These are phyloP conservation scores for Sebastes variabilis DNA, from an alignment of 2,797 vertebrate genomes.

Conservation along the genomic window DNA sequence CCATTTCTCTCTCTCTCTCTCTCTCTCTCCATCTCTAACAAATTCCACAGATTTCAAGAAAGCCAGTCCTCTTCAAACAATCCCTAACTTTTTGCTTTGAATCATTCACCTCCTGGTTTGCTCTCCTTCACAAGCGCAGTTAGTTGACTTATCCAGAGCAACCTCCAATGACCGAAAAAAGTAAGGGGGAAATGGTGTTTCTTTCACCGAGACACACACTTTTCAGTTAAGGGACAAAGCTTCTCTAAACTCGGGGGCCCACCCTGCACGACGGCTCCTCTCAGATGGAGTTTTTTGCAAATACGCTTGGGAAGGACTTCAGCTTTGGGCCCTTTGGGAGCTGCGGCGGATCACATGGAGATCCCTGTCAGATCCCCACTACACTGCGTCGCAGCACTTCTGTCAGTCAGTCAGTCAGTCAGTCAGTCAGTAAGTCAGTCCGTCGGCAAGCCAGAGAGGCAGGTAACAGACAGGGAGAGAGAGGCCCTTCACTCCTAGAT, in stretches of 20 bases:
- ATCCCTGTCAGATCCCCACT: slow-evolving; percentile 63
- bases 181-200: neutral
- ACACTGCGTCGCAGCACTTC: slow-evolving; percentile 37
- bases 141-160: slow-evolving; percentile 18
- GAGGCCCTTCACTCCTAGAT: slow-evolving; percentile 61
- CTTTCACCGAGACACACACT: slow-evolving; percentile 24
- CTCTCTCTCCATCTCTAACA: neutral
- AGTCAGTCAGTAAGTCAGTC: slow-evolving; percentile 31
- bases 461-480: slow-evolving; percentile 47
- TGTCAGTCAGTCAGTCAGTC: slow-evolving; percentile 46
- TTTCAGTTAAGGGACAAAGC: neutral
- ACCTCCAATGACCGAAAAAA: slow-evolving; percentile 12
- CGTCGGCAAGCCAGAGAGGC: slow-evolving; percentile 22
- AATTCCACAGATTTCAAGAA: neutral
- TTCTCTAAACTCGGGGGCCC: slow-evolving; percentile 19
- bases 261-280: slow-evolving; percentile 28
- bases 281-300: slow-evolving; percentile 40
- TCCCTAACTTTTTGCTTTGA: slow-evolving; percentile 33
- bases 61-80: slow-evolving; percentile 28
- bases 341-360: slow-evolving; percentile 51
- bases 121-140: neutral
- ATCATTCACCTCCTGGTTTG: slow-evolving; percentile 25
- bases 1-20: neutral
- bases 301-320: slow-evolving; percentile 31
- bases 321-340: slow-evolving; percentile 46